Evolutionary conservation across 2,113 vertebrate genomes (phyloP), one percentile per base, ranked within the genome.

Genomic region (Prochilodus magdalenae): DNA sequence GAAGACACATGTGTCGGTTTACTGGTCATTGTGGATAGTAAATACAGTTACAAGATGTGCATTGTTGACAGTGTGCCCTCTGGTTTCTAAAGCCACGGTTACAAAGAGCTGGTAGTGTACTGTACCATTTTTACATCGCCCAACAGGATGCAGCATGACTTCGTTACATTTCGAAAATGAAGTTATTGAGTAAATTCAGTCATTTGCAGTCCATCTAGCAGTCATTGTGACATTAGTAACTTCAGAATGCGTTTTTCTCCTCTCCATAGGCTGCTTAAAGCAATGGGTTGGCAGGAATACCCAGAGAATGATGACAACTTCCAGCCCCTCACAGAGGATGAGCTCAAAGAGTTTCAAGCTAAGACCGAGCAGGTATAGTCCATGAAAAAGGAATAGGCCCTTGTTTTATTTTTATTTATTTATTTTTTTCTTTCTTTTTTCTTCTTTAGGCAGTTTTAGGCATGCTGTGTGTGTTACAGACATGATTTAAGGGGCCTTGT

Each of bases 271-370:
- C 95, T 99, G 93, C 88, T 99, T 91, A 99, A 97, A 95, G 96
- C 96, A 90, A 99, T 99, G 98, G 98, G 98, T 88, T 99, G 98
- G 98, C 97, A 99, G 92, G 98, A 99, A 82, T 96, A 96, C 87
- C 97, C 97, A 84, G 98, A 99, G 91, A 99, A 99, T n/a, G 98
- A 99, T 83, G 98, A 99, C 89, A 98, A 96, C 93, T 99, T 96
- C 93, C 95, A 96, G 93, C 98, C 98, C 80, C 95, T 99, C 88
- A 99, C 98, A 0, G 97, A 99, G 87, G 98, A 99, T 74, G 98
- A 99, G 89, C 95, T 99, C 89, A 96, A 90, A 94, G 98, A 99
- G 93, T 99, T 99, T 91, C 96, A 98, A 86, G 95, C 96, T 91
- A 99, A 98, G 94, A 98, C 97, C 27, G 97, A 99, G 88, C 97